Conservation (phyloP, 2,888 invertebrate species). For the Xanthorhoe spadicearia region DNA sequence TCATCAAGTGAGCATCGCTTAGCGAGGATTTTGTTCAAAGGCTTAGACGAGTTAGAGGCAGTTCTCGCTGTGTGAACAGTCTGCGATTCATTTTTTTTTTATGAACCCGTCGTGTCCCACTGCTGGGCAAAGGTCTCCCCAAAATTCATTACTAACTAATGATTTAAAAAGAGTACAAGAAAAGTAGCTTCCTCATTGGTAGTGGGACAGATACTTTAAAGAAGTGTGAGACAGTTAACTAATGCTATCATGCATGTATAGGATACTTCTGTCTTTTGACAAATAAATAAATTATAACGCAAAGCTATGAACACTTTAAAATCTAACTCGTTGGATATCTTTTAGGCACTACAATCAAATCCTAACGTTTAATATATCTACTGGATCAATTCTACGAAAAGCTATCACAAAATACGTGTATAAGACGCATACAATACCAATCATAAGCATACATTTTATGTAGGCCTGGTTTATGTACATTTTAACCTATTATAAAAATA, state of each 20-base stretch:
- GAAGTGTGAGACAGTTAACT: background rate
- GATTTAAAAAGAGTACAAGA: background rate
- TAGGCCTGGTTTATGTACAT: conserved; percentile 49
- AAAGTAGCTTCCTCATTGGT: background rate
- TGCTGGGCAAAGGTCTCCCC: too few relatives aligned
- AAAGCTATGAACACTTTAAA: conserved; percentile 4
- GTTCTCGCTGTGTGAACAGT: too few relatives aligned
- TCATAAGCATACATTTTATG: conserved; percentile 55
- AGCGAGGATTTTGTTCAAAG: too few relatives aligned
- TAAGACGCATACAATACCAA: conserved; percentile 25
- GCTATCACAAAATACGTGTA: conserved; percentile 31
- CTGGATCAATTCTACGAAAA: conserved; percentile 12
- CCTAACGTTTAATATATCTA: conserved; percentile 8
- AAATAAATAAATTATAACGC: background rate
- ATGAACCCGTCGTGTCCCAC: too few relatives aligned
- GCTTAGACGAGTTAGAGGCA: too few relatives aligned
- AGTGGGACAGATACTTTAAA: background rate
- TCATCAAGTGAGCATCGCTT: too few relatives aligned
- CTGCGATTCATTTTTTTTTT: too few relatives aligned
- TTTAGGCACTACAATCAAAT: conserved; percentile 28
- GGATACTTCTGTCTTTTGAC: background rate
- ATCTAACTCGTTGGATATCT: conserved; percentile 18
- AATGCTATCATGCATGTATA: background rate
- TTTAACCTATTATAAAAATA: conserved; percentile 18
- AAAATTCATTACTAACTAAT: too few relatives aligned